Evolutionary conservation across 2,113 vertebrate species (phyloP), one percentile per base, ranked within the genome.

Genomic region (Poecilia latipinna): DNA sequence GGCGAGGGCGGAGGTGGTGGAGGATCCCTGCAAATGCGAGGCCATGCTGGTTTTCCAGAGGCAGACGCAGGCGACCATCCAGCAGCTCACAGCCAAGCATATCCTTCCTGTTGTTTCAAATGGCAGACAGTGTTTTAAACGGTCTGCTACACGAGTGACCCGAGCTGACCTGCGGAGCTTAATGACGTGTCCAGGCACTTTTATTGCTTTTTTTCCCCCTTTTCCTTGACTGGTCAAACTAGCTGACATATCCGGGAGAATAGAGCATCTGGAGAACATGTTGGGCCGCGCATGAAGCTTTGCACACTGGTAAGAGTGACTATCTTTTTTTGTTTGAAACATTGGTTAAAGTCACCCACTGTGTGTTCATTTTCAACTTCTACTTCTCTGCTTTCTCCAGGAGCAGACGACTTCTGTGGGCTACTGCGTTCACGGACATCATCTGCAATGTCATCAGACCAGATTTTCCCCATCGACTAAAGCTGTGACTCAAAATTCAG

Each of bases 11-110:
- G 91, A 93, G 8, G 6, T 95, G 78, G 90, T 95, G 78, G 90
- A 84, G 74, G 95, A 97, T 42, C 94, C 95, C 10, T 99, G 97
- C 82, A 95, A 95, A 31, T 98, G 97, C 84, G 95, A 96, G 83
- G 96, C 95, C 82, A 93, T 95, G 1, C 84, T 96, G 93, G 95
- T 91, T 1, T 96, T 98, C 92, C 97, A 97, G 91, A 95, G 93
- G 67, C 94, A 95, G 4, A 94, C 95, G 13, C 96, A 94, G 82
- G 95, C 93, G 0, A 89, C 84, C 78, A 91, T 99, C 39, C 95
- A 97, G 91, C 93, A 95, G 86, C 93, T 99, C 74, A 93, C 94
- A 35, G 87, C 87, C 79, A 97, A 95, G 90, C 74, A 99, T 98
- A 99, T 99, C 97, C 97, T 98, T 96, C 93, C 72, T 77, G 37